These are phyloP conservation scores for Phodopus roborovskii DNA, from an alignment of 2,113 vertebrate species.

Conservation along the genomic window DNA sequence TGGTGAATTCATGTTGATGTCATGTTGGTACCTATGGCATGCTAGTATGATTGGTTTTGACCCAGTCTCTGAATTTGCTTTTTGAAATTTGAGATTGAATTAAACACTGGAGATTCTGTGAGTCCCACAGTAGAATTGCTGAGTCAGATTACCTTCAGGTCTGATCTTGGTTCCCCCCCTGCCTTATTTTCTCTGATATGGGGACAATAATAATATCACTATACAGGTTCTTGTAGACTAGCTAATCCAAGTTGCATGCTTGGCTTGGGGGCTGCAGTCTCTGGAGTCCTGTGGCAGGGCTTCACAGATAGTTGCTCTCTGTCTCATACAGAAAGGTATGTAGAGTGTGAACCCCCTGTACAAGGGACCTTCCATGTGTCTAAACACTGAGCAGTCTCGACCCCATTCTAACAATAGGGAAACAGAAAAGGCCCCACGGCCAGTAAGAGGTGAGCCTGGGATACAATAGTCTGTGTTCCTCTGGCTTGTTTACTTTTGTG, in stretches of 20 bases:
- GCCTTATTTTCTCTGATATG: background rate
- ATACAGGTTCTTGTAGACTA: background rate
- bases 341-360: background rate
- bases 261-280: accelerated
- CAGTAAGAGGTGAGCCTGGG: background rate
- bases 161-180: background rate
- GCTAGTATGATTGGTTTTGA: background rate
- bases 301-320: background rate
- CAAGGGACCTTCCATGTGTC: accelerated
- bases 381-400: background rate
- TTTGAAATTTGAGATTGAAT: background rate
- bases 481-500: background rate
- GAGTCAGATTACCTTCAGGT: background rate
- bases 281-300: background rate
- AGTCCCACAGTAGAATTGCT: background rate
- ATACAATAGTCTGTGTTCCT: background rate
- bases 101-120: background rate
- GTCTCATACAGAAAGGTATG: background rate
- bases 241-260: background rate
- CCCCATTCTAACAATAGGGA: background rate
- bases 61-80: background rate
- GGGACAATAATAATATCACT: background rate
- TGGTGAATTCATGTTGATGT: background rate
- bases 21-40: background rate
- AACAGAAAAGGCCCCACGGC: background rate